Evolutionary conservation across 2,797 vertebrate genomes (phyloP).

Genomic region (Percopsis omiscomaycus): DNA sequence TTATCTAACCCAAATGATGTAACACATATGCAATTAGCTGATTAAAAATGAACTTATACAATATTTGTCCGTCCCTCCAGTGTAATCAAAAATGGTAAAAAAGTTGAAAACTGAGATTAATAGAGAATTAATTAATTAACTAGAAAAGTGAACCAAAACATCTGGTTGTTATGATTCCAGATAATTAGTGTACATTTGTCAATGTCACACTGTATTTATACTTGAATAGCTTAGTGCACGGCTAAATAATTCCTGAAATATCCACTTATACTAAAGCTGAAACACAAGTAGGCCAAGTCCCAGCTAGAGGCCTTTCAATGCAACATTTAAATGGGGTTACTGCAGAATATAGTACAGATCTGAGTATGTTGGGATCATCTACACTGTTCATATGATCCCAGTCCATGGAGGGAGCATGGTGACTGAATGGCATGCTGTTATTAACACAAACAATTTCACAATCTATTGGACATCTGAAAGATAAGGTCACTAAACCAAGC

Average conservation of each 20-base stretch:
- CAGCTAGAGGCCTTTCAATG: constrained; percentile 27
- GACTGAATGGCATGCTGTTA: neutral
- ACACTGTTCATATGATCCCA: constrained; percentile 13
- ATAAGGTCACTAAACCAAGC: too few relatives aligned
- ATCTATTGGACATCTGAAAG: neutral
- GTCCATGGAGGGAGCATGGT: neutral
- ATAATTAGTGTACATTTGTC: neutral
- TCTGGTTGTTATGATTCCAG: neutral
- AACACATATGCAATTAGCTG: too few relatives aligned
- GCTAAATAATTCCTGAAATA: neutral
- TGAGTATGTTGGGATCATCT: constrained; percentile 20
- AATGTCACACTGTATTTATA: neutral
- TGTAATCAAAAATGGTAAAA: too few relatives aligned
- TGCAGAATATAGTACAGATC: constrained; percentile 22
- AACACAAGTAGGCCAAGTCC: constrained; percentile 27
- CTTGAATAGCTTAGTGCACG: neutral
- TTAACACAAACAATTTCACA: constrained; percentile 5
- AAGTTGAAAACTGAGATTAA: too few relatives aligned
- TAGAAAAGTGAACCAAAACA: neutral
- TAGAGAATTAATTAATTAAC: neutral
- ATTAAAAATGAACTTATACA: too few relatives aligned
- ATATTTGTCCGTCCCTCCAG: too few relatives aligned
- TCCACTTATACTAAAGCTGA: constrained; percentile 1
- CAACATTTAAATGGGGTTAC: constrained; percentile 27
- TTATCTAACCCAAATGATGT: too few relatives aligned